Evolutionary conservation across 1,140 invertebrate genomes (phyloP).

Genomic region (Caenorhabditis elegans): DNA sequence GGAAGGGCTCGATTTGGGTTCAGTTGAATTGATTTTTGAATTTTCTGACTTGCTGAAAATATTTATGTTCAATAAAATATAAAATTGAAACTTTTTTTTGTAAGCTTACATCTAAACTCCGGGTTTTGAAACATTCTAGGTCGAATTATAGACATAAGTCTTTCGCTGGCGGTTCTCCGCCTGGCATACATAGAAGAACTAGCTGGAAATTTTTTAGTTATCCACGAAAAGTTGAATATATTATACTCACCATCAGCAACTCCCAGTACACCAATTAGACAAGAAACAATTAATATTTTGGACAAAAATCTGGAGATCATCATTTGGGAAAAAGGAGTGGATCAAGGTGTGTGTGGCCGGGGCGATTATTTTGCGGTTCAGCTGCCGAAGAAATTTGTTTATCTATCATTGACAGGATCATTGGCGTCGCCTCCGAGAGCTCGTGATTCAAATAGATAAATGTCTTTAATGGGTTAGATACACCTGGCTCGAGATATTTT

Average conservation of each 20-base stretch:
- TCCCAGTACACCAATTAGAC: background rate
- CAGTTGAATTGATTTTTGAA: conserved; percentile 7
- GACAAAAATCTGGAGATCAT: background rate
- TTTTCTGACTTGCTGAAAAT: background rate
- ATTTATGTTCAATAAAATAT: too few relatives aligned
- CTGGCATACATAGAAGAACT: conserved; percentile 1
- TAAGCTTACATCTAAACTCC: background rate
- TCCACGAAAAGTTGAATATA: background rate
- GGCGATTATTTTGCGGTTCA: conserved; percentile 17
- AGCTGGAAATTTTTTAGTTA: background rate
- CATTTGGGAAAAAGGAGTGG: background rate
- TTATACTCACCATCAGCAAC: background rate
- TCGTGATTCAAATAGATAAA: conserved; percentile 29
- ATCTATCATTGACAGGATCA: conserved; percentile 33
- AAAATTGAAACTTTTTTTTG: background rate
- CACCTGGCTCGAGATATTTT: background rate
- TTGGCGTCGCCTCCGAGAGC: background rate
- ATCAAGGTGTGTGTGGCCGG: background rate
- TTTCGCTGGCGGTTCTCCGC: background rate
- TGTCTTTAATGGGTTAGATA: background rate
- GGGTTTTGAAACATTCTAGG: conserved; percentile 14
- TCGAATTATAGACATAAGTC: background rate
- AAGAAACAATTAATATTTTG: background rate
- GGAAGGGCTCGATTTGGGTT: conserved; percentile 38
- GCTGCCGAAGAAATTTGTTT: conserved; percentile 1